Percentiles rank a stretch among this genome's conserved stretches.
Conservation (phyloP, 2,888 invertebrate species). For the Cataglyphis cursor region DNA sequence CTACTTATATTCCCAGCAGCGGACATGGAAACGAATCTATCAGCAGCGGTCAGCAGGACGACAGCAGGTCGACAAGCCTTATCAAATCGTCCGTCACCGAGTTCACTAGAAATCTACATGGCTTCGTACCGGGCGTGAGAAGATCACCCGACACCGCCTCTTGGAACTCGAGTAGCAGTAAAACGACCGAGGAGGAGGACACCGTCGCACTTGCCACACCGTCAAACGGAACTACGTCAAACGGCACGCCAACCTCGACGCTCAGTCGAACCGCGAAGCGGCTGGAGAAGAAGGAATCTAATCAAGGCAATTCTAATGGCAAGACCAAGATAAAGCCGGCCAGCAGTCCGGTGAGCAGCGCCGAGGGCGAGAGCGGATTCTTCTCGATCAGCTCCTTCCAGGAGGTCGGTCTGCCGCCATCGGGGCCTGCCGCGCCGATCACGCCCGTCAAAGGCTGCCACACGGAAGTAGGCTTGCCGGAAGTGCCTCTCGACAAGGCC, state of each 20-base stretch:
- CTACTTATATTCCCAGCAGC: constrained; percentile 65
- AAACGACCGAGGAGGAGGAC: constrained; percentile 81
- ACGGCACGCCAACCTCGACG: constrained; percentile 71
- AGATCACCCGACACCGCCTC: constrained; percentile 83
- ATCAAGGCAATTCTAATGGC: constrained; percentile 60
- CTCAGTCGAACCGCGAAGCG: constrained; percentile 72
- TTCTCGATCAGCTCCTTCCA: constrained; percentile 95
- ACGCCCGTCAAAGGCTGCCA: constrained; percentile 83
- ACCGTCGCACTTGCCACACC: constrained; percentile 41
- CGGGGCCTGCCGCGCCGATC: constrained; percentile 45
- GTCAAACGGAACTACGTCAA: constrained; percentile 48
- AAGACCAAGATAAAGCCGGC: constrained; percentile 74
- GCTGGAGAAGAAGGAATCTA: constrained; percentile 65
- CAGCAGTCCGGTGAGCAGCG: constrained; percentile 83
- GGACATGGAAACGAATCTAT: constrained; percentile 75
- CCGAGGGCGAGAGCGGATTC: constrained; percentile 94
- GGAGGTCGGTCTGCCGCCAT: constrained; percentile 91
- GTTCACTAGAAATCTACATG: constrained; percentile 63
- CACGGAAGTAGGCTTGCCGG: constrained; percentile 84
- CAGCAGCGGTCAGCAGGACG: constrained; percentile 71
- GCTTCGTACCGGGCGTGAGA: constrained; percentile 78
- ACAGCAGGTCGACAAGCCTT: constrained; percentile 67
- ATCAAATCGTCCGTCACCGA: constrained; percentile 60
- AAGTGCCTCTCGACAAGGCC: constrained; percentile 81
- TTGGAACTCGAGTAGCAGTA: constrained; percentile 81